Evolutionary conservation across 2,113 vertebrate species (phyloP).

Genomic region (Nothobranchius furzeri): DNA sequence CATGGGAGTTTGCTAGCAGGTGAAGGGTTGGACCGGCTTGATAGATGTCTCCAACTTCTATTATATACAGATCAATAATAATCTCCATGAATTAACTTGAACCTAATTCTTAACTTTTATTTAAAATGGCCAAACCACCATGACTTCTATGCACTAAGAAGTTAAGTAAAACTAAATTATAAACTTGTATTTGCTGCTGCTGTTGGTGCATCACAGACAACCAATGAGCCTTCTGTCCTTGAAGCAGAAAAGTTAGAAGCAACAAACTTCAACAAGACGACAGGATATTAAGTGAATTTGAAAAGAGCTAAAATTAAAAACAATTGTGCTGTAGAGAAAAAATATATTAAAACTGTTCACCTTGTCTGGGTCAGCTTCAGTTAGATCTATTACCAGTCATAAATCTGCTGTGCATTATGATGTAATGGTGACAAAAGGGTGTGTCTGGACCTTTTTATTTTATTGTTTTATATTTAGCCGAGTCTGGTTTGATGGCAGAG

Average conservation of each 20-base stretch:
- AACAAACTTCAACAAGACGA: background rate
- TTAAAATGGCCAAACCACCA: too few species aligned
- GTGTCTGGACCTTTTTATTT: constrained; percentile 30
- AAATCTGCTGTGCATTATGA: constrained; percentile 4
- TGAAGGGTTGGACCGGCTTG: too few species aligned
- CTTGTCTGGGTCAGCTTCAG: constrained; percentile 7
- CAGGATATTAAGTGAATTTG: background rate
- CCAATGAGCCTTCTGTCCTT: background rate
- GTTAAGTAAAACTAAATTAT: too few species aligned
- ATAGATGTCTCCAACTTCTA: too few species aligned
- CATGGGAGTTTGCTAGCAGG: too few species aligned
- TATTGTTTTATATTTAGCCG: constrained; percentile 18
- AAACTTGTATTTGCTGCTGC: background rate
- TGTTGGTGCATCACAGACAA: background rate
- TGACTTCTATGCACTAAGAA: too few species aligned
- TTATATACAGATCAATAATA: too few species aligned
- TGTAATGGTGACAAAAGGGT: constrained; percentile 4
- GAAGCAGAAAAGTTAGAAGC: background rate
- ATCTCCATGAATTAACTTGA: too few species aligned
- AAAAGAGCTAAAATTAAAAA: background rate
- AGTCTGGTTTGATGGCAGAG: constrained; percentile 3
- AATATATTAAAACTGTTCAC: constrained; percentile 21
- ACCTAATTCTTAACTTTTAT: too few species aligned
- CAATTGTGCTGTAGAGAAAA: background rate
- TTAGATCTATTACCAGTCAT: constrained; percentile 5